Conservation (phyloP, 2,797 vertebrate species). For the Myripristis murdjan region DNA sequence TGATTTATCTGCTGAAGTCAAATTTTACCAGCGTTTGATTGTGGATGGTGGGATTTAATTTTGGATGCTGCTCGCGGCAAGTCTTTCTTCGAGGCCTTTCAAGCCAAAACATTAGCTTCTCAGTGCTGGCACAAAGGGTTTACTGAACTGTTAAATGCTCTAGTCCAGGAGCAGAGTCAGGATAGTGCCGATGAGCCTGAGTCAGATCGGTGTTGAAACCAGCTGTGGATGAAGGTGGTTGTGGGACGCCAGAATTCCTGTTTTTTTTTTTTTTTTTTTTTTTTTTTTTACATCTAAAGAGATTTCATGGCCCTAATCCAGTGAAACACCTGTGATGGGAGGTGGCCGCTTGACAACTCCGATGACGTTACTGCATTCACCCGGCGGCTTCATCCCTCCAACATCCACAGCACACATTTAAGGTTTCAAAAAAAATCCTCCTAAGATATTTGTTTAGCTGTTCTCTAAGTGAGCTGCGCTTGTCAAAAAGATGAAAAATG, state of each 20-base stretch:
- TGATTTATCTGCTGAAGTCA: no score
- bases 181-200: neutral
- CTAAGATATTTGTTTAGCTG: no score
- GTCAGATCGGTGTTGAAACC: neutral
- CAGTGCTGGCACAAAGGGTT: neutral
- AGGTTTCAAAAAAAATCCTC: neutral
- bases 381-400: neutral
- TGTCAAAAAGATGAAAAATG: slow-evolving; percentile 18
- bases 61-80: neutral
- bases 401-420: neutral
- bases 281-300: neutral
- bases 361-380: neutral
- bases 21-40: no score
- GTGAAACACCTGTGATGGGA: neutral
- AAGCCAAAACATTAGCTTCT: neutral
- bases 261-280: no score
- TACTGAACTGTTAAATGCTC: slow-evolving; percentile 2
- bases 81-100: neutral
- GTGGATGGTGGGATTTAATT: neutral
- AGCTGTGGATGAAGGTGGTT: neutral
- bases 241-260: neutral
- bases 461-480: no score
- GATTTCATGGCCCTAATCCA: neutral
- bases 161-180: no score
- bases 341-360: neutral